These are phyloP conservation scores for Drosophila quadrilineata DNA, from an alignment of 1,140 invertebrate genomes.

Conservation along the genomic window DNA sequence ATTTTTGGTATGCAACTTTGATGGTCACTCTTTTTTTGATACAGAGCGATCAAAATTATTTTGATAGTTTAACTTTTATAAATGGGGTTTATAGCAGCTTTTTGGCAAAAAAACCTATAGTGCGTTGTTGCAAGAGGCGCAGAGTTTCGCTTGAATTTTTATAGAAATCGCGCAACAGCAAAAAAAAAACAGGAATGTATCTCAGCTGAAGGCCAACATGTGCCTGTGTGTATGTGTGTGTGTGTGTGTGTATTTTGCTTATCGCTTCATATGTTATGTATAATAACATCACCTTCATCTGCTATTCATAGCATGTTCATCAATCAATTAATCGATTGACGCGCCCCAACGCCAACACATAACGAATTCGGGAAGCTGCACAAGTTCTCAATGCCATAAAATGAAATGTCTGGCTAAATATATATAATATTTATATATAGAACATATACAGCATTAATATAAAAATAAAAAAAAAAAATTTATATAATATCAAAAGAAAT, in stretches of 20 bases:
- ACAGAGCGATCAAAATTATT: too few species aligned
- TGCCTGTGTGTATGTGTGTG: conserved; percentile 3
- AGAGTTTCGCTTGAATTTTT: conserved; percentile 33
- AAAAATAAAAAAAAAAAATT: too few species aligned
- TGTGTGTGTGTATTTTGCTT: conserved; percentile 32
- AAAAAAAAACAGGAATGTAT: conserved; percentile 16
- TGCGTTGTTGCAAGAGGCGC: conserved; percentile 4
- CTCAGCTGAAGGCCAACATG: conserved; percentile 6
- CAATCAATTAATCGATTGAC: conserved; percentile 74
- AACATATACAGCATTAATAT: too few species aligned
- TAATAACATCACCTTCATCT: conserved; percentile 55
- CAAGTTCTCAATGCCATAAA: conserved; percentile 16
- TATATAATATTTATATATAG: too few species aligned
- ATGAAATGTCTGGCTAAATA: conserved; percentile 19
- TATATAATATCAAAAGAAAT: too few species aligned
- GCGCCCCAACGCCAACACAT: conserved; percentile 25
- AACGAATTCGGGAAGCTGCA: too few species aligned
- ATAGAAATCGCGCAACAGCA: conserved; percentile 10
- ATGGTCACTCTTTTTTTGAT: too few species aligned
- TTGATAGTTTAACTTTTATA: too few species aligned
- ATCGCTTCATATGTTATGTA: conserved; percentile 40
- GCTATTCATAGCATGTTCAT: conserved; percentile 69
- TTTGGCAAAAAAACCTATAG: too few species aligned
- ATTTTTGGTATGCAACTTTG: too few species aligned
- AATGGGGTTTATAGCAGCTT: too few species aligned